Evolutionary conservation across 2,113 vertebrate genomes (phyloP), one percentile per base, ranked within the genome.

Genomic region (Takifugu flavidus): DNA sequence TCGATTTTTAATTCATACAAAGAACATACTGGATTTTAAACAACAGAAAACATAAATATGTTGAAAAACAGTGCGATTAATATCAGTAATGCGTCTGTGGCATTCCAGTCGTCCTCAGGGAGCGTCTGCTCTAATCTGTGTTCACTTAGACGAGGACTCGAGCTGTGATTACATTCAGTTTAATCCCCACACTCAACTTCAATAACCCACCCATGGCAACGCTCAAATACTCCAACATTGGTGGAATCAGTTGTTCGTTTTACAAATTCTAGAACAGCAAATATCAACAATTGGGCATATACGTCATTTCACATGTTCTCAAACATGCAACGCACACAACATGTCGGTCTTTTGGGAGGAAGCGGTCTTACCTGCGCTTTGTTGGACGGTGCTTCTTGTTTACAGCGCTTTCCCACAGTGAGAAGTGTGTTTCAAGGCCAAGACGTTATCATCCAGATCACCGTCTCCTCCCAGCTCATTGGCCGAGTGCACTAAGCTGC

Each of bases 111-210:
- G 8, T 39, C 34, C 34, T 11, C 8, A 39, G 20, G 20, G 20
- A 20, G 34, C 34, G 34, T 31, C 7, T 4, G 29, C 13, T 64
- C 54, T 80, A 86, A 84, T 82, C 80, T 68, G 72, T 29, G 57
- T 72, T 67, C 46, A 78, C 25, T 62, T 26, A 55, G 42, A 56
- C 69, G 53, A 50, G 44, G 56, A 62, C 49, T 60, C 5, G 25
- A 59, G 59, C 79, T 83, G 82, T 75, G 71, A 77, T 83, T 74
- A 86, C 57, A 53, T 47, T 56, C 31, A 74, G 43, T 69, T 72
- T 87, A 87, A 89, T 89, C 83, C 82, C 60, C 54, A 31, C 27
- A 54, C 59, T 72, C 61, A 62, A 47, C 15, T 8, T 31, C 50
- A 61, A 25, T 25, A 50, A 12, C 2, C n/a, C 25, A 50, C n/a